Conservation (phyloP, 2,888 invertebrate genomes). For the Drosophila subsilvestris region DNA sequence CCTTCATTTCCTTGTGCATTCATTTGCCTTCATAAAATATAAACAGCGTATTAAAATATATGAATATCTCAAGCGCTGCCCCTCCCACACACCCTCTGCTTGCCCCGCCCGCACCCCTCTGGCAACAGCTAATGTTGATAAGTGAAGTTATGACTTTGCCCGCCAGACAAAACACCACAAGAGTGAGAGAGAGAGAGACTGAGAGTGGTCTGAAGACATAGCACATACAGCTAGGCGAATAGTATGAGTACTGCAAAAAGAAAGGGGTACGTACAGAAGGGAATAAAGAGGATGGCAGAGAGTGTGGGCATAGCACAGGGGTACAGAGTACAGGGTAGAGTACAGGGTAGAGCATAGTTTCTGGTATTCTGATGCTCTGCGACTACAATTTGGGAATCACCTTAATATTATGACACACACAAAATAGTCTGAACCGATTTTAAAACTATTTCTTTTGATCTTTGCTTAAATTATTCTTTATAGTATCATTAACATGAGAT, state of each 20-base stretch:
- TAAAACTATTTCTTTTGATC: too few relatives aligned
- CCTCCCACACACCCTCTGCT: constrained; percentile 2
- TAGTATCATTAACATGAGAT: too few relatives aligned
- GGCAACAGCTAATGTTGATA: constrained; percentile 80
- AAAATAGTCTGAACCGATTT: too few relatives aligned
- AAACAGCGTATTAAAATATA: constrained; percentile 81
- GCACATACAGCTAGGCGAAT: neutral
- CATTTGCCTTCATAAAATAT: constrained; percentile 81
- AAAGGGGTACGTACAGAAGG: neutral
- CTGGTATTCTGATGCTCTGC: too few relatives aligned
- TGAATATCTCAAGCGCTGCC: constrained; percentile 75
- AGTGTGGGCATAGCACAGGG: neutral
- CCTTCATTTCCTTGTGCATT: constrained; percentile 79
- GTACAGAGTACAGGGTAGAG: neutral
- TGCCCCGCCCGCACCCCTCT: constrained; percentile 1
- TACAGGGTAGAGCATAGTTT: too few relatives aligned
- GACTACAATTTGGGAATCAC: too few relatives aligned
- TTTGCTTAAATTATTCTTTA: too few relatives aligned
- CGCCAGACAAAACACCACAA: constrained; percentile 53
- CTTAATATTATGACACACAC: too few relatives aligned
- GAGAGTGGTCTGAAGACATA: neutral
- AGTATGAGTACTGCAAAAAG: neutral
- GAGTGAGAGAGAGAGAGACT: constrained; percentile 1
- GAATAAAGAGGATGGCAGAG: too few relatives aligned
- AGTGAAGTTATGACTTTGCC: constrained; percentile 80